Evolutionary conservation across 2,797 vertebrate species (phyloP).

Genomic region (Fundulus diaphanus): DNA sequence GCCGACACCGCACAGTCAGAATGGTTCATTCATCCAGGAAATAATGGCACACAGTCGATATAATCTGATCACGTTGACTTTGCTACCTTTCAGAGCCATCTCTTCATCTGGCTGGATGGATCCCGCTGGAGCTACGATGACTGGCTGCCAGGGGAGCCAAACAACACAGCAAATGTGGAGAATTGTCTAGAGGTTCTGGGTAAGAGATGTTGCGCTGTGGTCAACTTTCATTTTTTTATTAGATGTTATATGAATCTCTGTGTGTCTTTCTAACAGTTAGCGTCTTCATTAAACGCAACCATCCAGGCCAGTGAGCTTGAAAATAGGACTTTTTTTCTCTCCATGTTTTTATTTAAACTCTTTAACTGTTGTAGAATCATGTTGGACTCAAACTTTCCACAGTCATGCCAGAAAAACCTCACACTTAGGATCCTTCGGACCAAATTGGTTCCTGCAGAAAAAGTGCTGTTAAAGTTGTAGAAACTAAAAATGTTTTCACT

Average conservation of each 20-base stretch:
- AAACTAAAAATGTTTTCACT: too few species aligned
- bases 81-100: slow-evolving; percentile 49
- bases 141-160: slow-evolving; percentile 67
- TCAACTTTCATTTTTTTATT: not conserved
- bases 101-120: slow-evolving; percentile 75
- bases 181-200: slow-evolving; percentile 64
- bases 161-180: slow-evolving; percentile 38
- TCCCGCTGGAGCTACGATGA: slow-evolving; percentile 60
- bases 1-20: not conserved
- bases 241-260: not conserved
- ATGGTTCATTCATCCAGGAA: not conserved
- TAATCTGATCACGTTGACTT: not conserved
- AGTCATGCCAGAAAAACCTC: not conserved
- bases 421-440: not conserved
- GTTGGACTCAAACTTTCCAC: not conserved
- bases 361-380: not conserved
- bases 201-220: slow-evolving; percentile 15
- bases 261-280: too few species aligned
- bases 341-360: not conserved
- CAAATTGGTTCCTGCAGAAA: too few species aligned
- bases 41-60: not conserved
- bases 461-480: too few species aligned
- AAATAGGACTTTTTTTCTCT: not conserved
- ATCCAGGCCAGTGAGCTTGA: not conserved
- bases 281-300: not conserved